phyloP scores from a whole-genome alignment of 2,797 vertebrate species.

The Apogon talboti region DNA sequence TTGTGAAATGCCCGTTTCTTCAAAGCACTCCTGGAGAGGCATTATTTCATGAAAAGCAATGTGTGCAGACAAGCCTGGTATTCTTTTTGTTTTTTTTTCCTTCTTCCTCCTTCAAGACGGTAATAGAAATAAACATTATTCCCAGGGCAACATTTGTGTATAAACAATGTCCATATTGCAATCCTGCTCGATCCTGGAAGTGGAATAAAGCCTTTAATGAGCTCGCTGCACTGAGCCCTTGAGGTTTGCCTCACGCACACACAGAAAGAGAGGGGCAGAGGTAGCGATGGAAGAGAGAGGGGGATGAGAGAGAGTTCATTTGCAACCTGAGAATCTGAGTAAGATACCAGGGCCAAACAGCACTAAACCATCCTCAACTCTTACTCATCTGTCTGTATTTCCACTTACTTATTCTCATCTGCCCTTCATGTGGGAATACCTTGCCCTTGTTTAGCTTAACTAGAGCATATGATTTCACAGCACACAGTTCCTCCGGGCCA shows the following conservation, averaged over 20 bases:
- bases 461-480: conserved; percentile 82
- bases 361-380: conserved; percentile 63
- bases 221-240: conserved; percentile 78
- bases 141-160: conserved; percentile 81
- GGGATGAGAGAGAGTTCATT: conserved; percentile 42
- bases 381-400: conserved; percentile 66
- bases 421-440: conserved; percentile 80
- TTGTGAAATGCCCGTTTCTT: conserved; percentile 63
- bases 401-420: conserved; percentile 75
- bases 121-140: conserved; percentile 83
- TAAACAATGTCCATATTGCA: conserved; percentile 83
- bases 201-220: conserved; percentile 85
- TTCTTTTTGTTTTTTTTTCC: conserved; percentile 35
- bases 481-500: conserved; percentile 75
- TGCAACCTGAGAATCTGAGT: conserved; percentile 67
- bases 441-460: conserved; percentile 82
- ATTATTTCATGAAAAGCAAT: conserved; percentile 78
- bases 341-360: conserved; percentile 64
- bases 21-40: conserved; percentile 74
- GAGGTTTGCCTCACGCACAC: conserved; percentile 70
- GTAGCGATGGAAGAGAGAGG: conserved; percentile 11
- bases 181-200: conserved; percentile 79
- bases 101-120: conserved; percentile 49
- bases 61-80: conserved; percentile 61
- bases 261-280: conserved; percentile 40